Percentiles rank a stretch among this genome's conserved stretches.
phyloP scores from a whole-genome alignment of 2,888 invertebrate species.

The Maniola hyperantus region DNA sequence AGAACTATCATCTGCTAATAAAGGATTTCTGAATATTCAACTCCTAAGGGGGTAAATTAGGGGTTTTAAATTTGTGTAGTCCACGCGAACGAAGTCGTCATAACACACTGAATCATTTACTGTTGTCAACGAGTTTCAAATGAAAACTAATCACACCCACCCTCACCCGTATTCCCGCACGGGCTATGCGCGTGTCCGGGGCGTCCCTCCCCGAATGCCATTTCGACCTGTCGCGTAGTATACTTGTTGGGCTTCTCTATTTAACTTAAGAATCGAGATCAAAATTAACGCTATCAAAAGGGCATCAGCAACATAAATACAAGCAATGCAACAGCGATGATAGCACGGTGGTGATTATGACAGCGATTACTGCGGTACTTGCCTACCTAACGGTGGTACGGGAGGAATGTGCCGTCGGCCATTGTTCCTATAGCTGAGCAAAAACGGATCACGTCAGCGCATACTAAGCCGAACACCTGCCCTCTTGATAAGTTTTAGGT shows the following conservation, averaged over 20 bases:
- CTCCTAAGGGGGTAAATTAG: too few species aligned
- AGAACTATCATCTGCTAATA: too few species aligned
- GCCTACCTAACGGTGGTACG: conserved; percentile 69
- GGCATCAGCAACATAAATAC: conserved; percentile 17
- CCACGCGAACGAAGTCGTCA: too few species aligned
- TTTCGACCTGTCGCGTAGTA: too few species aligned
- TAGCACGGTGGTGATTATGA: conserved; percentile 50
- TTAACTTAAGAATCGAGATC: conserved; percentile 2
- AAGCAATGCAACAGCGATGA: neutral
- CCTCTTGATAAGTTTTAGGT: conserved; percentile 33
- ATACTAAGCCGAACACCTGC: conserved; percentile 65
- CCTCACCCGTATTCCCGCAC: too few species aligned
- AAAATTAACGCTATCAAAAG: conserved; percentile 11
- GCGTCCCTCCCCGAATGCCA: too few species aligned
- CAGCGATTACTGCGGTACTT: conserved; percentile 63
- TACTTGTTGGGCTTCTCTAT: too few species aligned
- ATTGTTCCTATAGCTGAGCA: conserved; percentile 68
- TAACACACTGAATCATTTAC: neutral
- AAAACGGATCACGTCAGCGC: conserved; percentile 66
- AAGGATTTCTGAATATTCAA: too few species aligned
- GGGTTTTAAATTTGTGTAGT: too few species aligned
- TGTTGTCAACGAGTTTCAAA: neutral
- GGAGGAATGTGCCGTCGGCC: conserved; percentile 70
- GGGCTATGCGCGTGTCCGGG: too few species aligned
- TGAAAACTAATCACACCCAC: neutral